phyloP scores from a whole-genome alignment of 2,888 invertebrate species.

The Drosophila subquinaria region DNA sequence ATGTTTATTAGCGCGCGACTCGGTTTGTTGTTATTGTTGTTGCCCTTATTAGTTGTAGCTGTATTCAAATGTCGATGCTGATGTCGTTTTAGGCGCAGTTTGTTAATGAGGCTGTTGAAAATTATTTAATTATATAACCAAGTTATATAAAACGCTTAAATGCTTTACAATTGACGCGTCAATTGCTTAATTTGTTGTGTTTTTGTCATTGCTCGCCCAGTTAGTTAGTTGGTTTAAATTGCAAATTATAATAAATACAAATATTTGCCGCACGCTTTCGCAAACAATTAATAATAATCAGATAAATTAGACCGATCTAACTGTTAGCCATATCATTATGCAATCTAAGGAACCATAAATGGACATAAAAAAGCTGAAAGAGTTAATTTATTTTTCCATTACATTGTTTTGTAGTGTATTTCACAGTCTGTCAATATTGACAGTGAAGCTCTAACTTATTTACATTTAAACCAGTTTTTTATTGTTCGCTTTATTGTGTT shows the following conservation, averaged over 20 bases:
- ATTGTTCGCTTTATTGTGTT: not conserved
- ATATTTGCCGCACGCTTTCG: conserved; percentile 15
- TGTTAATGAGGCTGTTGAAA: conserved; percentile 67
- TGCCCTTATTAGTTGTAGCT: conserved; percentile 8
- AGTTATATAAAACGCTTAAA: conserved; percentile 37
- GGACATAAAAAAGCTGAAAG: not conserved
- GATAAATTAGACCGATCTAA: not conserved
- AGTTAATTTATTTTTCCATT: not conserved
- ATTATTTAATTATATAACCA: conserved; percentile 67
- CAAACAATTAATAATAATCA: not conserved
- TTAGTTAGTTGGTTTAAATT: conserved; percentile 14
- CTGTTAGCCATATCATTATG: not conserved
- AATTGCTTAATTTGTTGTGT: conserved; percentile 6
- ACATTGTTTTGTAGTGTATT: conserved; percentile 15
- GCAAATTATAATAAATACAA: conserved; percentile 45
- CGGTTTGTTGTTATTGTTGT: conserved; percentile 46
- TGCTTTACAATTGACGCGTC: conserved; percentile 20
- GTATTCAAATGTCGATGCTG: not conserved
- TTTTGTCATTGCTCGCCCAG: not conserved
- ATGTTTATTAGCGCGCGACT: conserved; percentile 73
- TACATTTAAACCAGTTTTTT: conserved; percentile 24
- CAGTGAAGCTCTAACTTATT: conserved; percentile 15
- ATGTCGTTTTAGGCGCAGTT: conserved; percentile 27
- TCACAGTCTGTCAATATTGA: conserved; percentile 9
- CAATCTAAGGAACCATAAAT: not conserved